Base-by-base conservation (phyloP, 2,113 vertebrate genomes). In the Ptyas mucosa region DNA sequence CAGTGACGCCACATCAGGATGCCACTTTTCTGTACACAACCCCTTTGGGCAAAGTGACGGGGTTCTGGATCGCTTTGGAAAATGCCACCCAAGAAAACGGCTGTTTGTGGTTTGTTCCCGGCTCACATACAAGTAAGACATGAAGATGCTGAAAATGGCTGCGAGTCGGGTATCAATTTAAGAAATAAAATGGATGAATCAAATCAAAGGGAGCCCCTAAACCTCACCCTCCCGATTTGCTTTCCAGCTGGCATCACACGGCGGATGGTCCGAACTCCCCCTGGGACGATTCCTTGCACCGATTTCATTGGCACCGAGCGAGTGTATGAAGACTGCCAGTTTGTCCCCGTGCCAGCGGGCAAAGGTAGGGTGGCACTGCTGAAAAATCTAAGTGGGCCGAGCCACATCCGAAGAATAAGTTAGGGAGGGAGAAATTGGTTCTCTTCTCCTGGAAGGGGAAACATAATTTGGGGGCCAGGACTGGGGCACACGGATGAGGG, bases 61-160 rank as follows among this genome's bases (percentile, higher is more conserved):
- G 99, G 0, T 0, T 99, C 51, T 99, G 99, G 99, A 98, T 99
- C 0, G 99, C 99, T 0, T 94, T 99, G 96, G 99, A 99, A 94
- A 98, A 99, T 0, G 98, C 99, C 86, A 98, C 97, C 0, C 95
- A 95, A 69, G 97, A 98, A 92, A 99, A 99, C 0, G 98, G 99
- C 97, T 99, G 99, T 90, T 97, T 99, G 94, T 99, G 98, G 98
- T 99, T 99, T 95, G 98, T 99, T 87, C 99, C 99, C 0, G 98
- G 98, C 55, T 99, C 99, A 14, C 99, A 99, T 69, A 98, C 95
- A 12, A 95, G 99, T 99, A 97, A 97, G 98, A 51, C 52, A 5
- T 4, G 14, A 2, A 10, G 6, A n/a, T 11, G 58, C 64, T 34
- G 9, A 81, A n/a, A 81, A 39, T 8, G 3, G 69, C 15, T 39